Base-by-base conservation (phyloP, 2,113 vertebrate species). In the Ammodytes marinus region DNA sequence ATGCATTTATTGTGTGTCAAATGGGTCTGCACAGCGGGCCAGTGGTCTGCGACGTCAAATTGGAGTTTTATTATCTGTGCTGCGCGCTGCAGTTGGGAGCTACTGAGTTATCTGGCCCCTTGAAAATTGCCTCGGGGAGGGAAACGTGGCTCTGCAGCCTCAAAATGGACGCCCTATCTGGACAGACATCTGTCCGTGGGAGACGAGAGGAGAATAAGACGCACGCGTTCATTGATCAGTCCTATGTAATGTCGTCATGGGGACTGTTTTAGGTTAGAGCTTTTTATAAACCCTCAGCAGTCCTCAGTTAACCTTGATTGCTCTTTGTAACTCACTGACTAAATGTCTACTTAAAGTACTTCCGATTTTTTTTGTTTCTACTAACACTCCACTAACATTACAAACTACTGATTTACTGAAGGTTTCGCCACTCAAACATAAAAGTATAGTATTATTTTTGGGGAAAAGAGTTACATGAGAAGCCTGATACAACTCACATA, bases 31-130 rank as follows among this genome's bases (percentile, higher is more conserved):
- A 35, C 42, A 9, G 47, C 13, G 64, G 58, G 69, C 76, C 72
- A 80, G 71, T 68, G 83, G 86, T 79, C 82, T 69, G 84, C 69
- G 0, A 74, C 57, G 40, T 84, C 86, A 85, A 85, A 91, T 86
- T 74, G 68, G 64, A 81, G 77, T 90, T 92, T 90, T 91, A 92
- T 93, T 88, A 85, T 91, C 86, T 77, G 65, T 67, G 70, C 57
- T 69, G 77, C 10, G 5, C 58, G 50, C 46, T 52, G 84, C 86
- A 45, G 83, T 27, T 78, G 76, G 72, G 83, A 90, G 87, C 79
- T 37, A 79, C 74, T 82, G 71, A 83, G 69, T 87, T 90, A 84
- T 91, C 90, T 67, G 88, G 79, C n/a, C 60, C 27, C 50, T 67
- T 1, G 55, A 63, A 90, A 86, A 89, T 82, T 61, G 83, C 91